Percentiles rank a stretch among this genome's conserved stretches.
Evolutionary conservation across 2,888 invertebrate genomes (phyloP).

Genomic region (Spisula subtruncata): DNA sequence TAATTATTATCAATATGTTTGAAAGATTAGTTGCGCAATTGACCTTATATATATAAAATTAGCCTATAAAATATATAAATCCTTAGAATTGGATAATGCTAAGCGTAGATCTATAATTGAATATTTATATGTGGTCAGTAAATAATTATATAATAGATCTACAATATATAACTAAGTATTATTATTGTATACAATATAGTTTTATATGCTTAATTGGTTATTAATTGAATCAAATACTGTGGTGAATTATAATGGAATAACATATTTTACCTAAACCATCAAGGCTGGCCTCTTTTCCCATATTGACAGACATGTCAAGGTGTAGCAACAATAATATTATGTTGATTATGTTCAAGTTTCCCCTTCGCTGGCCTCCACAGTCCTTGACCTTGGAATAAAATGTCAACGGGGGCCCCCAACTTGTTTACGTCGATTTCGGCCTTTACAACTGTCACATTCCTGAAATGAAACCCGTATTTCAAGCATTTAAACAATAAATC

Average conservation of each 20-base stretch:
- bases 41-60: too few species aligned
- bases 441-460: neutral
- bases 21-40: too few species aligned
- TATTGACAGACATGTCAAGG: constrained; percentile 75
- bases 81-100: too few species aligned
- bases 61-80: too few species aligned
- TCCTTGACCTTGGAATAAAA: constrained; percentile 58
- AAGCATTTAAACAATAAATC: neutral
- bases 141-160: too few species aligned
- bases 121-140: too few species aligned
- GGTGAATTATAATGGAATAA: neutral
- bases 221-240: neutral
- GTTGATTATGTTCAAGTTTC: constrained; percentile 18
- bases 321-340: neutral
- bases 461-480: neutral
- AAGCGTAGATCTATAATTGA: too few species aligned
- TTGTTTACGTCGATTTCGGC: constrained; percentile 50
- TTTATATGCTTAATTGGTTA: too few species aligned
- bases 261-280: constrained; percentile 80
- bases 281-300: constrained; percentile 83
- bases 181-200: too few species aligned
- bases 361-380: constrained; percentile 42
- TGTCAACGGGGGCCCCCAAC: constrained; percentile 55
- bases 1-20: too few species aligned
- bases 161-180: too few species aligned